Percentiles rank a stretch among this genome's conserved stretches.
Evolutionary conservation across 1,140 invertebrate genomes (phyloP).

Genomic region (Antheraea mylitta): DNA sequence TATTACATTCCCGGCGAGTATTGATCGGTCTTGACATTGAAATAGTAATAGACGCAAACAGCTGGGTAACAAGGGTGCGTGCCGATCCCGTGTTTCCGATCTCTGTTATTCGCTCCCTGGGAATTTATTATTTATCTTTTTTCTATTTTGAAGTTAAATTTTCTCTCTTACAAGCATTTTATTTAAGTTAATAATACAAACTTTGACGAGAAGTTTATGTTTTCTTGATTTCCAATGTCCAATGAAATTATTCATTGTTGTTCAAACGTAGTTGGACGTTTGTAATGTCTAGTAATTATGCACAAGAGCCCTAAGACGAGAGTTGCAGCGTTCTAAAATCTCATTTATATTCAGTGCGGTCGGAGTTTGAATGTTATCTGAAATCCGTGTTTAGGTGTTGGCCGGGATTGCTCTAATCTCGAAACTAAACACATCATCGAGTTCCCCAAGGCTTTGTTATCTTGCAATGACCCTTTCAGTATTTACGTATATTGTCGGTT

Average conservation of each 20-base stretch:
- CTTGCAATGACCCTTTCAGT: slow-evolving; percentile 11
- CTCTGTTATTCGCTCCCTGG: not conserved
- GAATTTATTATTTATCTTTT: not conserved
- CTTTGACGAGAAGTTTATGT: not conserved
- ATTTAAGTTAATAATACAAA: not conserved
- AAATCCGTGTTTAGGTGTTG: slow-evolving; percentile 78
- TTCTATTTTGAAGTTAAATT: not conserved
- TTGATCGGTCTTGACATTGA: slow-evolving; percentile 80
- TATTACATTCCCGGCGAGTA: slow-evolving; percentile 73
- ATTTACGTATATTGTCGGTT: not conserved
- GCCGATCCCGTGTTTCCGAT: slow-evolving; percentile 35
- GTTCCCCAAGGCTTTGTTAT: slow-evolving; percentile 64
- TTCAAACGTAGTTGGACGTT: slow-evolving; percentile 34
- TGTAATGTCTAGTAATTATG: slow-evolving; percentile 66
- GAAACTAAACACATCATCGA: slow-evolving; percentile 74
- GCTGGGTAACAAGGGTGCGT: slow-evolving; percentile 64
- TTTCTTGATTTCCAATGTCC: slow-evolving; percentile 28
- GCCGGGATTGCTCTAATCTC: slow-evolving; percentile 73
- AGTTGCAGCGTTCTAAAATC: slow-evolving; percentile 63
- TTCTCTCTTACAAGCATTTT: not conserved
- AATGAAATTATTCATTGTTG: slow-evolving; percentile 42
- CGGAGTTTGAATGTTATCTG: slow-evolving; percentile 76
- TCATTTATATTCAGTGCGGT: slow-evolving; percentile 77
- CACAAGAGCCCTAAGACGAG: slow-evolving; percentile 60
- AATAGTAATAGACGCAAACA: slow-evolving; percentile 78